A percentile compares a stretch with the other conserved stretches of the same genome.
phyloP scores from a whole-genome alignment of 2,888 invertebrate genomes.

The Apodemia mormo region DNA sequence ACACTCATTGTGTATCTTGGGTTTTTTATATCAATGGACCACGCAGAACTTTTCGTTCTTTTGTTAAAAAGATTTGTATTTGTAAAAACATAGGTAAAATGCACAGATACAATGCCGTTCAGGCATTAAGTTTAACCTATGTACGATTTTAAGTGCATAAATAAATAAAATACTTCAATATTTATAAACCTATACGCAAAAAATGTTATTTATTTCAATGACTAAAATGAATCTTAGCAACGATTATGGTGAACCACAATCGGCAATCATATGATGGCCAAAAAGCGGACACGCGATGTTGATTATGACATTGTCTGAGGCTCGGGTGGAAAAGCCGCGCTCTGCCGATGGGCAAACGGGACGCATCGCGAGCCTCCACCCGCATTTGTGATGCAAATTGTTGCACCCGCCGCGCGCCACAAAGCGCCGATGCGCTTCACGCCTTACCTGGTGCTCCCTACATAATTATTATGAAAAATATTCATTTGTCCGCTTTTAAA shows the following conservation, averaged over 20 bases:
- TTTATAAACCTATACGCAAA: too few relatives aligned
- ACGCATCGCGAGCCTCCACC: conserved; percentile 61
- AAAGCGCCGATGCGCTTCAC: conserved; percentile 57
- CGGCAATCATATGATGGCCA: conserved; percentile 74
- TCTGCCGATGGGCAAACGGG: conserved; percentile 51
- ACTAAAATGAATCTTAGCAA: conserved; percentile 49
- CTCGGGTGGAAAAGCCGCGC: conserved; percentile 52
- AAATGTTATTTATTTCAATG: background rate
- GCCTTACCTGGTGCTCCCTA: conserved; percentile 70
- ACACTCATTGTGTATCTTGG: too few relatives aligned
- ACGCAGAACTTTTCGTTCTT: too few relatives aligned
- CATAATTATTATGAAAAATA: conserved; percentile 77
- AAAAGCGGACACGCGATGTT: conserved; percentile 79
- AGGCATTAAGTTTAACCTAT: too few relatives aligned
- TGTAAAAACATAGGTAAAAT: too few relatives aligned
- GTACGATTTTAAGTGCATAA: too few relatives aligned
- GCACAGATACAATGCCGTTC: too few relatives aligned
- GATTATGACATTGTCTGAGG: conserved; percentile 79
- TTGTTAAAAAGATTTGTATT: too few relatives aligned
- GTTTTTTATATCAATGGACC: too few relatives aligned
- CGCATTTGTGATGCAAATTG: conserved; percentile 62
- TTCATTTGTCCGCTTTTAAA: conserved; percentile 69
- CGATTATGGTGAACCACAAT: conserved; percentile 67
- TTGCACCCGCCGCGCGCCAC: conserved; percentile 55
- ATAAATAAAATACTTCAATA: too few relatives aligned